A percentile compares a stretch with the other conserved stretches of the same genome.
Evolutionary conservation across 2,797 vertebrate species (phyloP).

Genomic region (Spatula versicolor): DNA sequence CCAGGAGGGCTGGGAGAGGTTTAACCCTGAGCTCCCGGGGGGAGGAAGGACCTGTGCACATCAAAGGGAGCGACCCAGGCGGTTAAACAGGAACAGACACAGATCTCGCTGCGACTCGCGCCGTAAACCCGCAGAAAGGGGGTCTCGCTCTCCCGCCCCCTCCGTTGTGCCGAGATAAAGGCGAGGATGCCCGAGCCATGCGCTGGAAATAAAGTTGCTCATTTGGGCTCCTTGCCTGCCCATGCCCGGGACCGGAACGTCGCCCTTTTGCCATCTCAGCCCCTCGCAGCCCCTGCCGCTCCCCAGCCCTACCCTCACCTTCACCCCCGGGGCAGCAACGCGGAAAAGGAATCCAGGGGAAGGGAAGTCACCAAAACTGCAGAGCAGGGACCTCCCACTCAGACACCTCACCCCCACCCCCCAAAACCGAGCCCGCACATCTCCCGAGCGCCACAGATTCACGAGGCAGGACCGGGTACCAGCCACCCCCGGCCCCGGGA

Average conservation of each 20-base stretch:
- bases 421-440: neutral
- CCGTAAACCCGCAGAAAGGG: constrained; percentile 43
- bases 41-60: constrained; percentile 66
- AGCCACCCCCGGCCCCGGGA: fast-evolving
- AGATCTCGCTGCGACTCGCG: constrained; percentile 46
- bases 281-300: neutral
- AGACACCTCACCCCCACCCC: constrained; percentile 46
- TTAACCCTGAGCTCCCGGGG: constrained; percentile 42
- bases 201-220: constrained; percentile 23
- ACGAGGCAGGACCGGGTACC: neutral
- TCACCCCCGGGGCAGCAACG: constrained; percentile 44
- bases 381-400: constrained; percentile 62
- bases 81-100: constrained; percentile 69
- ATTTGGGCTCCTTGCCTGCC: neutral
- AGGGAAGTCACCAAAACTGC: constrained; percentile 50
- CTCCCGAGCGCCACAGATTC: neutral
- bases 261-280: neutral
- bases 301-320: constrained; percentile 64
- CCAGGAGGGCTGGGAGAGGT: constrained; percentile 51
- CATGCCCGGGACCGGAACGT: neutral
- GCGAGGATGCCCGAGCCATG: neutral
- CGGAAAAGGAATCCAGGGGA: constrained; percentile 41
- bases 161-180: constrained; percentile 39
- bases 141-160: constrained; percentile 48
- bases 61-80: constrained; percentile 65